Evolutionary conservation across 2,113 vertebrate genomes (phyloP).

Genomic region (Pluvialis apricaria): DNA sequence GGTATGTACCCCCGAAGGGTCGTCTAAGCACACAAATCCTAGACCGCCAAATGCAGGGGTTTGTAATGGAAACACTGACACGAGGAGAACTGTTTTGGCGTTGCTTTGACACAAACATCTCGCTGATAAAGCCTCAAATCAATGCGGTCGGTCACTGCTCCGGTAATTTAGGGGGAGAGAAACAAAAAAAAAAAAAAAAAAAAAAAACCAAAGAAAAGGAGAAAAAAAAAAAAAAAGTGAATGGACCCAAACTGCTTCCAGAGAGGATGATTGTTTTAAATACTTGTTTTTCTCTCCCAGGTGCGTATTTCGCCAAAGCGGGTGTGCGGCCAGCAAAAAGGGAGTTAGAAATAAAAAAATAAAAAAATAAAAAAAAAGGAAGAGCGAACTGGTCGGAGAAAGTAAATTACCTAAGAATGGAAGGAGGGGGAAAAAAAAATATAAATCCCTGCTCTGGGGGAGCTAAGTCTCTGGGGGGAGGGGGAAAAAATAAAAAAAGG

Average conservation of each 20-base stretch:
- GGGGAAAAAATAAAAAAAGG: background rate
- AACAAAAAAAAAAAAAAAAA: no score
- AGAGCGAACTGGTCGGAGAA: background rate
- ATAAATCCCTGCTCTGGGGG: background rate
- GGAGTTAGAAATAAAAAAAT: background rate
- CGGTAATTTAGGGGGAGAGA: background rate
- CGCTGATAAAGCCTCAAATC: background rate
- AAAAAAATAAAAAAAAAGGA: background rate
- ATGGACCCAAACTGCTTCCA: background rate
- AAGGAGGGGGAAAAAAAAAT: background rate
- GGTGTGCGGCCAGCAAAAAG: background rate
- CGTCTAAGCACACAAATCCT: background rate
- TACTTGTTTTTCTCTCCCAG: constrained; percentile 15
- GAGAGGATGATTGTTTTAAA: background rate
- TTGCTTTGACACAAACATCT: background rate
- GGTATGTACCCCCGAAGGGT: background rate
- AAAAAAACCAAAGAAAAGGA: fast-evolving
- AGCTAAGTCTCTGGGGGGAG: background rate
- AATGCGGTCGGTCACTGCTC: background rate
- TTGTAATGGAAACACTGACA: constrained; percentile 15
- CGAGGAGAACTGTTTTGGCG: background rate
- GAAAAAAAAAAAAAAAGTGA: background rate
- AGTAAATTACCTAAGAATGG: background rate
- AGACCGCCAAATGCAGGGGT: background rate
- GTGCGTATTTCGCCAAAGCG: background rate